Base-by-base conservation (phyloP, 2,113 vertebrate species). In the Microtus oregoni region DNA sequence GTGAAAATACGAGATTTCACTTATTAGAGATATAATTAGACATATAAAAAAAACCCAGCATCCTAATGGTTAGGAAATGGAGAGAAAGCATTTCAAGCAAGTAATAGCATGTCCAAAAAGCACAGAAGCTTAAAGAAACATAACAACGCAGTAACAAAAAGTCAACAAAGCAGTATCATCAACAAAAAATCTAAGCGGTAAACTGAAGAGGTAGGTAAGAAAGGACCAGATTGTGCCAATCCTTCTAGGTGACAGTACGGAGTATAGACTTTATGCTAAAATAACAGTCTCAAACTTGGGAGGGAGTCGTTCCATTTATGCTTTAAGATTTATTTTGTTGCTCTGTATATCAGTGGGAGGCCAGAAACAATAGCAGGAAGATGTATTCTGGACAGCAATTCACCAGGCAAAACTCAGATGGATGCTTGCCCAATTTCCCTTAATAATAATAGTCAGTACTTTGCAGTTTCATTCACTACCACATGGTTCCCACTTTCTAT, bases 191-290 rank as follows among this genome's bases (percentile, higher is more conserved):
- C 24, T 17, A 85, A 63, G 15, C 81, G 1, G 26, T 26, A 91
- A 55, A 52, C 35, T n/a, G 24, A 82, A 77, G 19, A 91, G 38
- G 22, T 10, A 91, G 38, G 17, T 10, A 90, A 58, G 35, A 90
- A n/a, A 55, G 58, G 47, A 83, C 41, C 10, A 81, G 22, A 87
- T 83, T 55, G 63, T 24, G 41, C 12, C 88, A 92, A 92, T 83
- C 7, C 38, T 88, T 15, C 61, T 0, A 52, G 47, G 28, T 86
- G 50, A 83, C 7, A 38, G 12, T 22, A 79, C 5, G 3, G 3
- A 86, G 67, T 91, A 75, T 28, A 95, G 70, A 92, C 50, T 55
- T 78, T 61, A 83, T 58, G 41, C 10, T 75, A 72, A 81, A 97
- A 73, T 77, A 87, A 44, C 26, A 41, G 50, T 55, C 24, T 92